A percentile compares a stretch with the other conserved stretches of the same genome.
Evolutionary conservation across 2,888 invertebrate genomes (phyloP).

Genomic region (Parelbella ahira): DNA sequence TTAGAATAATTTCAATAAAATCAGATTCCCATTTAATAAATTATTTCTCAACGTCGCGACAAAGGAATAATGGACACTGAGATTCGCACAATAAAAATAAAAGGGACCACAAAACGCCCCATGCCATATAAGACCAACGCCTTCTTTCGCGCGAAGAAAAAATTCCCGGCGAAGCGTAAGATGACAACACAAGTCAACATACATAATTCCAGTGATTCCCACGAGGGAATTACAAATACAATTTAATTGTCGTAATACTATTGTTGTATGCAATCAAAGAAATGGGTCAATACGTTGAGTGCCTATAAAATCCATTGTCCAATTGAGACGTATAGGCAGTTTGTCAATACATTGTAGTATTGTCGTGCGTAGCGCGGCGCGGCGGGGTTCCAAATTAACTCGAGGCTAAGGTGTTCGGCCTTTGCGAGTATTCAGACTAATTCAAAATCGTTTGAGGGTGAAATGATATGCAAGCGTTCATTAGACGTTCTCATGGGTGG

Average conservation of each 20-base stretch:
- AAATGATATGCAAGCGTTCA: conserved; percentile 76
- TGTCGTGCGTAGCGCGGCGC: conserved; percentile 54
- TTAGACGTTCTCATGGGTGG: conserved; percentile 60
- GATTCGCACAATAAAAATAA: conserved; percentile 45
- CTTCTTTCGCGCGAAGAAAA: conserved; percentile 42
- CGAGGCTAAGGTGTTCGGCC: conserved; percentile 51
- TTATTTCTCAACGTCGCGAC: conserved; percentile 34
- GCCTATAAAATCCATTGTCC: conserved; percentile 64
- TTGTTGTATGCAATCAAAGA: conserved; percentile 71
- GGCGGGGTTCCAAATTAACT: conserved; percentile 47
- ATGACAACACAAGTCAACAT: conserved; percentile 63
- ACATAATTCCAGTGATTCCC: conserved; percentile 71
- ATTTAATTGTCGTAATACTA: conserved; percentile 71
- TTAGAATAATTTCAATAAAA: conserved; percentile 21
- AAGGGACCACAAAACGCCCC: conserved; percentile 52
- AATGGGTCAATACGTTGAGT: conserved; percentile 75
- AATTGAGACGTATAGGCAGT: conserved; percentile 76
- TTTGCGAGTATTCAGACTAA: conserved; percentile 52
- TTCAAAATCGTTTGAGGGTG: conserved; percentile 64
- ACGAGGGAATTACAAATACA: conserved; percentile 72
- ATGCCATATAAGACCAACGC: conserved; percentile 38
- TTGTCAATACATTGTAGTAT: conserved; percentile 66
- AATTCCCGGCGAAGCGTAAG: conserved; percentile 54
- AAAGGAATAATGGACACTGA: conserved; percentile 30
- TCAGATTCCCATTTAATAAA: conserved; percentile 21